These are phyloP conservation scores for Cotesia glomerata DNA, from an alignment of 1,140 invertebrate genomes.

Conservation along the genomic window DNA sequence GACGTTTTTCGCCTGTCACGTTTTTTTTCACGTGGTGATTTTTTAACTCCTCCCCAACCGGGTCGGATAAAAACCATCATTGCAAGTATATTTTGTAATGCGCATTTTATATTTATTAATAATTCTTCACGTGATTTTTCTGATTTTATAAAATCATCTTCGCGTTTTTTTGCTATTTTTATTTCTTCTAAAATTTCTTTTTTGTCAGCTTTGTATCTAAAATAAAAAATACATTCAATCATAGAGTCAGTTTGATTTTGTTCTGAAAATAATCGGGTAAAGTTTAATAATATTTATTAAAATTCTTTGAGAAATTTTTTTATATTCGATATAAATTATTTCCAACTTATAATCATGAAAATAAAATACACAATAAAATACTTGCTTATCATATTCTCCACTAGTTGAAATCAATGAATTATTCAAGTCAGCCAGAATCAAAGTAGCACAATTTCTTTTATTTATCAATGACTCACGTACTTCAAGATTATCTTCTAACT, in stretches of 20 bases:
- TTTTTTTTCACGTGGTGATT: conserved; percentile 16
- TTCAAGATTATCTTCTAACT: conserved; percentile 60
- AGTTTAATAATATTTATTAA: no score
- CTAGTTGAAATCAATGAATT: conserved; percentile 66
- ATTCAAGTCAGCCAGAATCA: conserved; percentile 64
- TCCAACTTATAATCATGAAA: no score
- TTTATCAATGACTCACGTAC: conserved; percentile 63
- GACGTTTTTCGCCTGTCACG: conserved; percentile 12
- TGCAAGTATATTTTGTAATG: conserved; percentile 50
- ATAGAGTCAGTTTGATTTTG: no score
- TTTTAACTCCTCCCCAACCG: conserved; percentile 17
- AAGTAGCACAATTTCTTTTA: conserved; percentile 64
- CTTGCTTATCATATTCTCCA: conserved; percentile 45
- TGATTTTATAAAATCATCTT: conserved; percentile 44
- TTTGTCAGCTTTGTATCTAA: conserved; percentile 64
- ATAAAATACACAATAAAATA: neutral
- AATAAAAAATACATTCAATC: neutral
- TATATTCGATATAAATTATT: no score
- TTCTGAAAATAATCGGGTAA: no score
- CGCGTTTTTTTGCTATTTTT: conserved; percentile 57
- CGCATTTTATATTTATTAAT: conserved; percentile 48
- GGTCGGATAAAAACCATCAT: conserved; percentile 45
- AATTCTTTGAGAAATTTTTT: no score
- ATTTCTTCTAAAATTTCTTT: conserved; percentile 58
- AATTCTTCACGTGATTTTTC: conserved; percentile 47